Percentiles rank a stretch among this genome's conserved stretches.
Conservation (phyloP, 2,113 vertebrate species). For the Crocuta crocuta region DNA sequence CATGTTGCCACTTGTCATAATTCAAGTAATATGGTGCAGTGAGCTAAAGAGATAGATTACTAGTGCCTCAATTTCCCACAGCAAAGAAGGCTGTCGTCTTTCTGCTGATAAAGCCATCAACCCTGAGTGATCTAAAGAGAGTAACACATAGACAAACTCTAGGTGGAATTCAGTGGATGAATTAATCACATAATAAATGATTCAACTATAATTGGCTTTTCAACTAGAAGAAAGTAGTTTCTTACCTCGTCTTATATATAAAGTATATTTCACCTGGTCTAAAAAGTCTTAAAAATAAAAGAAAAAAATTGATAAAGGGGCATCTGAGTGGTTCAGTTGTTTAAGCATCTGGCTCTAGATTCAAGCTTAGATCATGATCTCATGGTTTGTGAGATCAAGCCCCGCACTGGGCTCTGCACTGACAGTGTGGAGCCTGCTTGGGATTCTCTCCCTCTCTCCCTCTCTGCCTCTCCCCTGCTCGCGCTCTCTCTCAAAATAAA, state of each 20-base stretch:
- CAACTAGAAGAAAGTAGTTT: background rate
- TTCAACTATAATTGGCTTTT: background rate
- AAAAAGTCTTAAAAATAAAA: slow-evolving; percentile 17
- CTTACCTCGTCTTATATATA: background rate
- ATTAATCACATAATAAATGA: background rate
- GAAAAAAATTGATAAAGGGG: background rate
- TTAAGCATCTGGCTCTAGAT: too few species aligned
- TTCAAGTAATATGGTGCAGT: background rate
- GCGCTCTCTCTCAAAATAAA: too few species aligned
- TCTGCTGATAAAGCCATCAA: background rate
- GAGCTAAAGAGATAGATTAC: background rate
- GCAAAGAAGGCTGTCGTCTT: background rate
- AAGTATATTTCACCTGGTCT: background rate
- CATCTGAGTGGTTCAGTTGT: too few species aligned
- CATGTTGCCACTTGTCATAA: background rate
- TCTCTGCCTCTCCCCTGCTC: too few species aligned
- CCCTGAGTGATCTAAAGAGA: background rate
- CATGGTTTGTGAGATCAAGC: too few species aligned
- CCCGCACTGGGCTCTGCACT: too few species aligned
- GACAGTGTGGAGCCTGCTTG: too few species aligned
- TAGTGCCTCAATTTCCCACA: background rate
- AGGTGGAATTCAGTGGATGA: background rate
- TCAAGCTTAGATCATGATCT: too few species aligned
- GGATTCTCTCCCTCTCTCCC: too few species aligned
- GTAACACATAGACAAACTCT: background rate